Evolutionary conservation across 2,113 vertebrate species (phyloP).

Genomic region (Podarcis cretensis): DNA sequence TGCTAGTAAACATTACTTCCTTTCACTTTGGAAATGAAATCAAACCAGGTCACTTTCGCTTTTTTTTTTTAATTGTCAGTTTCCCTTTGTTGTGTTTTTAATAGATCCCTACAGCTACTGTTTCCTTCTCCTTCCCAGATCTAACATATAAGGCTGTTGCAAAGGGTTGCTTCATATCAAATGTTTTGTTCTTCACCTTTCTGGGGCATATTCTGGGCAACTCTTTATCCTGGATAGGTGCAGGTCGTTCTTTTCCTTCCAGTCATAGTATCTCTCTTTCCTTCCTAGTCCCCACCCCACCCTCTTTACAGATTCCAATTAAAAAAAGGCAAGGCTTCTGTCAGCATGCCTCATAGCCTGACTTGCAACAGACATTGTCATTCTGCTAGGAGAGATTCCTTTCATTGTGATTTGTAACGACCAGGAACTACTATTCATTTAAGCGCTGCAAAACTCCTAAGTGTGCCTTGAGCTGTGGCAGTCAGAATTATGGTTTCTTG

Average conservation of each 20-base stretch:
- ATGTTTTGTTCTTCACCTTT: not conserved
- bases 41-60: not conserved
- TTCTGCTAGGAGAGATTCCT: not conserved
- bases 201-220: not conserved
- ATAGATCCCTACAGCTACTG: not conserved
- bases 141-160: not conserved
- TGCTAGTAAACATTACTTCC: slow-evolving; percentile 15
- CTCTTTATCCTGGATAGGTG: not conserved
- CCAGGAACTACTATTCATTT: not conserved
- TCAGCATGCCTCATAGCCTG: not conserved
- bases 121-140: not conserved
- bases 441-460: not conserved
- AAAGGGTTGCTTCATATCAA: not conserved
- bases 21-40: slow-evolving; percentile 12
- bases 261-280: not conserved
- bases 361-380: not conserved
- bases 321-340: not conserved
- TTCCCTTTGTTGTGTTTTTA: not conserved
- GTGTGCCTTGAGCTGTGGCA: not conserved
- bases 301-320: no score
- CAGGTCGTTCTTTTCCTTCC: not conserved
- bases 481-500: not conserved
- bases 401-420: not conserved
- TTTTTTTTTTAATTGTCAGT: slow-evolving; percentile 1
- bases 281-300: no score